Conservation (phyloP, 2,888 invertebrate genomes). For the Epicampocera succincta region DNA sequence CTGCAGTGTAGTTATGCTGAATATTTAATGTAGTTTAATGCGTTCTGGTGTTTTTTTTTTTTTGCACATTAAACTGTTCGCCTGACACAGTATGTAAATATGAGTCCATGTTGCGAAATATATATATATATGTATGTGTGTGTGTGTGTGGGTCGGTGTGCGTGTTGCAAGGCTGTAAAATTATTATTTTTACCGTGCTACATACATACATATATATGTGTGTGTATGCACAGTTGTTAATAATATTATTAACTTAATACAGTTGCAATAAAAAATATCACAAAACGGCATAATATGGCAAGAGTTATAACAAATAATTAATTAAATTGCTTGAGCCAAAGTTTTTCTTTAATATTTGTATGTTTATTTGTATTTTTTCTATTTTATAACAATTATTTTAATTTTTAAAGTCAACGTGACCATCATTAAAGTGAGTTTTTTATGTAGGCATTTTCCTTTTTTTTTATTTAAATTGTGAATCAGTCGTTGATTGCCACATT, state of each 20-base stretch:
- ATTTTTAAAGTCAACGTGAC: too few relatives aligned
- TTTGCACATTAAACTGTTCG: neutral
- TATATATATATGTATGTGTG: neutral
- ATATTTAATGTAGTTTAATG: conserved; percentile 56
- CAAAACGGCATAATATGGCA: conserved; percentile 26
- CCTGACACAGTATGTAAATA: neutral
- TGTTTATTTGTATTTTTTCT: conserved; percentile 2
- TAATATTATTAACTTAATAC: conserved; percentile 57
- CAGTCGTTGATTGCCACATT: too few relatives aligned
- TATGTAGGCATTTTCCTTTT: too few relatives aligned
- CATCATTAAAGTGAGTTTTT: too few relatives aligned
- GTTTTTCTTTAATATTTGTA: conserved; percentile 5
- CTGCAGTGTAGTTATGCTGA: conserved; percentile 61
- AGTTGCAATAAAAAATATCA: conserved; percentile 17
- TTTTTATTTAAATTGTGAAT: too few relatives aligned
- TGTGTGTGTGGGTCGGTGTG: too few relatives aligned
- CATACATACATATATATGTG: too few relatives aligned
- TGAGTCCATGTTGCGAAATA: conserved; percentile 1
- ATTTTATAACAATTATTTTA: neutral
- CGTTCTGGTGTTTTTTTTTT: conserved; percentile 7
- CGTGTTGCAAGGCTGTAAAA: too few relatives aligned
- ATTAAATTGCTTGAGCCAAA: conserved; percentile 46
- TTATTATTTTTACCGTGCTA: too few relatives aligned
- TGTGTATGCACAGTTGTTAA: conserved; percentile 1
- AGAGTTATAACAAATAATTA: conserved; percentile 48